A percentile compares a stretch with the other conserved stretches of the same genome.
Evolutionary conservation across 2,797 vertebrate species (phyloP).

Genomic region (Nyctalus aviator): DNA sequence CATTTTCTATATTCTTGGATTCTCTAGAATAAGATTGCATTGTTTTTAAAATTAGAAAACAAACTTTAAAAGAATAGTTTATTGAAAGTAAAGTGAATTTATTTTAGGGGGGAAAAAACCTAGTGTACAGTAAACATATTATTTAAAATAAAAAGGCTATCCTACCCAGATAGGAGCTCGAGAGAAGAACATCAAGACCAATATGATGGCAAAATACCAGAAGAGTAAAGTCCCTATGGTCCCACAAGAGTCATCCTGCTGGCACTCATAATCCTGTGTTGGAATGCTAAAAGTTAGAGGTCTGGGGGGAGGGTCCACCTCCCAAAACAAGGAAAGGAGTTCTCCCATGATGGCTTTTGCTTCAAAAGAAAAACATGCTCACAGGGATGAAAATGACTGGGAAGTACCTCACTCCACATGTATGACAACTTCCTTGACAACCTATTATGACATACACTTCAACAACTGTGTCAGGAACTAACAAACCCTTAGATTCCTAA

Average conservation of each 20-base stretch:
- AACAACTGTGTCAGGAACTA: slow-evolving; percentile 22
- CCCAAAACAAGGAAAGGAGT: slow-evolving; percentile 65
- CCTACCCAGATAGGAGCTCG: slow-evolving; percentile 60
- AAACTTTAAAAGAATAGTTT: slow-evolving; percentile 55
- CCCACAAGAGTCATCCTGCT: slow-evolving; percentile 68
- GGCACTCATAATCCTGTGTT: slow-evolving; percentile 54
- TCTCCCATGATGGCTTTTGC: slow-evolving; percentile 62
- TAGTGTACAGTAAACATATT: slow-evolving; percentile 42
- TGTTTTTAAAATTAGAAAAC: slow-evolving; percentile 56
- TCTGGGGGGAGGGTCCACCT: slow-evolving; percentile 29
- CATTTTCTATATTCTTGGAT: slow-evolving; percentile 28
- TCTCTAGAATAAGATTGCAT: background rate
- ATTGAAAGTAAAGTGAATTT: slow-evolving; percentile 35
- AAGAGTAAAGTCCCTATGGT: slow-evolving; percentile 67
- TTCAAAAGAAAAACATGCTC: slow-evolving; percentile 13
- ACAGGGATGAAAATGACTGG: background rate
- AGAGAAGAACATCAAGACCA: slow-evolving; percentile 69
- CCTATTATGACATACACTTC: slow-evolving; percentile 44
- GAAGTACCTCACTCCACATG: background rate
- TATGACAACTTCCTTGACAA: slow-evolving; percentile 68
- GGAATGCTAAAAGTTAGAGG: background rate
- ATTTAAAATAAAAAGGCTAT: slow-evolving; percentile 49
- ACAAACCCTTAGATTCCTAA: slow-evolving; percentile 22
- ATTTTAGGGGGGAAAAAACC: background rate
- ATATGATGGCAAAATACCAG: slow-evolving; percentile 66